Evolutionary conservation across 2,888 invertebrate genomes (phyloP).

Genomic region (Orthosia gracilis): DNA sequence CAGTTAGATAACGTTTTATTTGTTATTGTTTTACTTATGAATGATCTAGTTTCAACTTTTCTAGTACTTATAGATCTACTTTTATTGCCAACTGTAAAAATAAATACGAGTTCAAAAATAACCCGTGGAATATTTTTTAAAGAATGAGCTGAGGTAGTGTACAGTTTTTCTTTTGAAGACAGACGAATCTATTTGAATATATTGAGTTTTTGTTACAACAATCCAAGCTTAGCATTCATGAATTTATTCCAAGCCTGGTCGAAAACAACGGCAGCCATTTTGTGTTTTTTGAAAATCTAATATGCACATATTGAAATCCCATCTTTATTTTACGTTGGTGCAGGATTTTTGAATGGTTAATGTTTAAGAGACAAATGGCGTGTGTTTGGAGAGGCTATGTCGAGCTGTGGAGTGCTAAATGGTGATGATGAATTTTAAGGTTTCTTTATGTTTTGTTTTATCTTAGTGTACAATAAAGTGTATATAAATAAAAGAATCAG

Average conservation of each 20-base stretch:
- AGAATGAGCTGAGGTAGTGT: conserved; percentile 21
- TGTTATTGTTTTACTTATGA: conserved; percentile 31
- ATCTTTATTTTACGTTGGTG: neutral
- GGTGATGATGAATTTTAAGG: no score
- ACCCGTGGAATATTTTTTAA: conserved; percentile 40
- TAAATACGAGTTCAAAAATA: conserved; percentile 35
- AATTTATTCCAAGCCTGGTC: conserved; percentile 12
- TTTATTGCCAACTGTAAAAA: conserved; percentile 4
- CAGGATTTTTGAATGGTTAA: neutral
- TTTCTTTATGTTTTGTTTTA: no score
- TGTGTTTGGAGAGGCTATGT: no score
- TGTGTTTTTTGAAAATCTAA: conserved; percentile 6
- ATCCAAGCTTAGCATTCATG: conserved; percentile 34
- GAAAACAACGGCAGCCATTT: conserved; percentile 19
- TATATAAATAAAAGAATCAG: no score
- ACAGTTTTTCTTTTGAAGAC: conserved; percentile 4
- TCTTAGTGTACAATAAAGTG: no score
- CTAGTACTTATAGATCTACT: neutral
- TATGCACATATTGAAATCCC: neutral
- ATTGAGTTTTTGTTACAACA: conserved; percentile 33
- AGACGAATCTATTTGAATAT: conserved; percentile 45
- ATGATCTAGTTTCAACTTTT: conserved; percentile 22
- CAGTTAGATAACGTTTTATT: neutral
- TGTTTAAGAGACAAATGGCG: neutral
- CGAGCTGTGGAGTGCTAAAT: no score